Evolutionary conservation across 2,797 vertebrate species (phyloP).

Genomic region (Calcarius lapponicus): DNA sequence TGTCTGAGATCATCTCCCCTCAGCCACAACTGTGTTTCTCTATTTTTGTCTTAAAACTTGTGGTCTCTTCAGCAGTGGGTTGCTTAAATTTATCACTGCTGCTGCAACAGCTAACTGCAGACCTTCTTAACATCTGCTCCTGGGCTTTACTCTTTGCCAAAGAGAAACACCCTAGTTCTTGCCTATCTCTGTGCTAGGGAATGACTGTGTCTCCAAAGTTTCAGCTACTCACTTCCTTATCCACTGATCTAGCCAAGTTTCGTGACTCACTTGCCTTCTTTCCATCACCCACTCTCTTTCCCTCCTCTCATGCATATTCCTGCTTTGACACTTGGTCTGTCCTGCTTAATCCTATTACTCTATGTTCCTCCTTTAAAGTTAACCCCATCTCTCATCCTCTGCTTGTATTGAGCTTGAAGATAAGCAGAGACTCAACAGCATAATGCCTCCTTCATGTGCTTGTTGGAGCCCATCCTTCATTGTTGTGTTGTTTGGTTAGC

Average conservation of each 20-base stretch:
- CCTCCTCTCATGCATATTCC: slow-evolving; percentile 42
- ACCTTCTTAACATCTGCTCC: slow-evolving; percentile 12
- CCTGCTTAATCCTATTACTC: slow-evolving; percentile 43
- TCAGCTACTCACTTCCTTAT: slow-evolving; percentile 43
- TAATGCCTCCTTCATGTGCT: neutral
- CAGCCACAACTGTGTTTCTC: neutral
- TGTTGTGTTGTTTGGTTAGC: slow-evolving; percentile 28
- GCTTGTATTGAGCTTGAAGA: slow-evolving; percentile 26
- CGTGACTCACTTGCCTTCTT: slow-evolving; percentile 54
- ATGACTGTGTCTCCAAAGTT: slow-evolving; percentile 6
- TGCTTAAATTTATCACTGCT: neutral
- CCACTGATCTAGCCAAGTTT: slow-evolving; percentile 42
- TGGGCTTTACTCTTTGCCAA: slow-evolving; percentile 16
- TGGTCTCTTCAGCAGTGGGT: neutral
- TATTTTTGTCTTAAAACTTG: neutral
- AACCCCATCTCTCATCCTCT: slow-evolving; percentile 28
- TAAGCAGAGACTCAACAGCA: neutral
- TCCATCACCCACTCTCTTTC: slow-evolving; percentile 51
- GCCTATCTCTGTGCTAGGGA: slow-evolving; percentile 5
- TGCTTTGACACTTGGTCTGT: slow-evolving; percentile 33
- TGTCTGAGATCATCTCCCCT: neutral
- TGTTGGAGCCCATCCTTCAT: neutral
- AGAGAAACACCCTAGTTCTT: slow-evolving; percentile 14
- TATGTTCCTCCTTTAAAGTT: slow-evolving; percentile 9
- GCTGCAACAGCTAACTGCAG: neutral